phyloP scores from a whole-genome alignment of 2,797 vertebrate species.

The Esox masquinongy region DNA sequence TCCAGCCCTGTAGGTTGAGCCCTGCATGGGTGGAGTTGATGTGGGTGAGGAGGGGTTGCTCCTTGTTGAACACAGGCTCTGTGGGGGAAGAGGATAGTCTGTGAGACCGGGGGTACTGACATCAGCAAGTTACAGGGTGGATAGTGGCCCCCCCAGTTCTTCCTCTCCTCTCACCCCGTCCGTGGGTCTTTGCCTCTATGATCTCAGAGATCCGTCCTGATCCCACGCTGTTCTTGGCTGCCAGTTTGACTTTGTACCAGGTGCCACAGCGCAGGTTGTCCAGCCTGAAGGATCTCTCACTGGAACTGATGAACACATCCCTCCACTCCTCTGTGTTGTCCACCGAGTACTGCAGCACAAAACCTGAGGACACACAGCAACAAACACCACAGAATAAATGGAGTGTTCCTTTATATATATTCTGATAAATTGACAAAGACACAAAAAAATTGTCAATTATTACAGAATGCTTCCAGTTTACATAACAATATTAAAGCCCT shows the following conservation, averaged over 20 bases:
- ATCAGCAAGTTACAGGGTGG: not conserved
- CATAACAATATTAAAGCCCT: not conserved
- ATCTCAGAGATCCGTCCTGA: slow-evolving; percentile 98
- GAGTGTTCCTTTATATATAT: not conserved
- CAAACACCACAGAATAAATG: not conserved
- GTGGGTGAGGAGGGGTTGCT: slow-evolving; percentile 96
- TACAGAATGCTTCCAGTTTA: not conserved
- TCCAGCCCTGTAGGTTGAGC: slow-evolving; percentile 97
- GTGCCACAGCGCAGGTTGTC: slow-evolving; percentile 97
- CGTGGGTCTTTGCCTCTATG: slow-evolving; percentile 97
- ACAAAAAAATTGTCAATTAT: not conserved
- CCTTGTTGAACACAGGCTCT: slow-evolving; percentile 97
- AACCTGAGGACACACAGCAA: slow-evolving; percentile 74
- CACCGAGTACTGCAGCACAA: slow-evolving; percentile 97
- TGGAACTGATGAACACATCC: slow-evolving; percentile 96
- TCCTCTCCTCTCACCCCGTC: slow-evolving; percentile 82
- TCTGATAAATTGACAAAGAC: not conserved
- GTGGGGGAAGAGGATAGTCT: slow-evolving; percentile 12
- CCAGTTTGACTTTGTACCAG: slow-evolving; percentile 99
- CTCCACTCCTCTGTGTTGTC: slow-evolving; percentile 99
- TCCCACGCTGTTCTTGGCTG: slow-evolving; percentile 97
- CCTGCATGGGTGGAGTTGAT: slow-evolving; percentile 97
- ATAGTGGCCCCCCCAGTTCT: not conserved
- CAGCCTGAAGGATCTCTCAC: slow-evolving; percentile 94
- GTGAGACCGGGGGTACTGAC: not conserved